Conservation (phyloP, 2,113 vertebrate species). For the Anarrhichthys ocellatus region DNA sequence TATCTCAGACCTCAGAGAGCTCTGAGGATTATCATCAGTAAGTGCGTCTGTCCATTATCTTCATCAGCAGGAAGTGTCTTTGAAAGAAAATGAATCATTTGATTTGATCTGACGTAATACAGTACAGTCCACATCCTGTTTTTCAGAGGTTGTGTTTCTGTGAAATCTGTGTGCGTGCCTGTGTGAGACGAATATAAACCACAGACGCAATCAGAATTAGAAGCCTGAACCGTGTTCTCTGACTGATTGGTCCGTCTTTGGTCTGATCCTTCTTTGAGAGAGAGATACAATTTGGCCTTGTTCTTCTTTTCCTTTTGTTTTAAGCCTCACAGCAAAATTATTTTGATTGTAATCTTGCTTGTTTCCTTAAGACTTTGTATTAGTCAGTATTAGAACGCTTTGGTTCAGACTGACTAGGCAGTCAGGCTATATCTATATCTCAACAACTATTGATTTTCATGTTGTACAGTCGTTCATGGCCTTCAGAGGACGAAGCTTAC, state of each 20-base stretch:
- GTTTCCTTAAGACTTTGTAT: not conserved
- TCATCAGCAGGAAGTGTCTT: not conserved
- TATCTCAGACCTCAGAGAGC: too few species aligned
- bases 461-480: not conserved
- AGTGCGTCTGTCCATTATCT: not conserved
- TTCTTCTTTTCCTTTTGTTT: not conserved
- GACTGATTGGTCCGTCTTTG: not conserved
- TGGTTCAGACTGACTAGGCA: not conserved
- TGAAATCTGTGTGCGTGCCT: not conserved
- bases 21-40: not conserved
- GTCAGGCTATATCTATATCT: not conserved
- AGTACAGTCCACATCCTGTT: slow-evolving; percentile 47
- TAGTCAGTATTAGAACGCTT: not conserved
- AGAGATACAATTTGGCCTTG: not conserved
- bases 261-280: not conserved
- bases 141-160: not conserved
- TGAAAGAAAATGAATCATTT: not conserved
- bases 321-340: not conserved
- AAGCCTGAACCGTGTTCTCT: not conserved
- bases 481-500: not conserved
- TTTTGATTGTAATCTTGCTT: not conserved
- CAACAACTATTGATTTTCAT: not conserved
- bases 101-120: fast-evolving
- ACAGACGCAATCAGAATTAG: not conserved
- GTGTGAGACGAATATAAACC: not conserved